Evolutionary conservation across 2,797 vertebrate species (phyloP).

Genomic region (Sardinella longiceps): DNA sequence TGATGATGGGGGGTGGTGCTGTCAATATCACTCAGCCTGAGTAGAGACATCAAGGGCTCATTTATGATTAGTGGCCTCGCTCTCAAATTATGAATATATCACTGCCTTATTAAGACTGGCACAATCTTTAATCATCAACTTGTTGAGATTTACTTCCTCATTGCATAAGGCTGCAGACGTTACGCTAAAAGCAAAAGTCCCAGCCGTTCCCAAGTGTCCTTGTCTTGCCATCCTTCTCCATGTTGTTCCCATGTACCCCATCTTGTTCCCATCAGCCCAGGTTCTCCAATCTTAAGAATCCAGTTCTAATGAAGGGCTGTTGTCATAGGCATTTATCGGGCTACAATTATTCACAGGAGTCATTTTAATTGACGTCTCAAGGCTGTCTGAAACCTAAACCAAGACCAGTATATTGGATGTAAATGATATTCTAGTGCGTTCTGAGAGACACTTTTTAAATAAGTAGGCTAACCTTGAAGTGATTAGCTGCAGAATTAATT

Average conservation of each 20-base stretch:
- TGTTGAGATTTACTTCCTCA: slow-evolving; percentile 10
- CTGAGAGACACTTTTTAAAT: neutral
- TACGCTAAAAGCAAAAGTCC: neutral
- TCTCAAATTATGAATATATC: slow-evolving; percentile 28
- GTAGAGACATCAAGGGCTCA: slow-evolving; percentile 38
- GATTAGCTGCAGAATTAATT: neutral
- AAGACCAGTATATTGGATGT: neutral
- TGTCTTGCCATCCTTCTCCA: slow-evolving; percentile 1
- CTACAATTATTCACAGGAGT: neutral
- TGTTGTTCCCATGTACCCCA: neutral
- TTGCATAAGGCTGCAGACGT: neutral
- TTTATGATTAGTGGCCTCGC: slow-evolving; percentile 26
- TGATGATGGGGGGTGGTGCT: slow-evolving; percentile 29
- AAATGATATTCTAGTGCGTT: neutral
- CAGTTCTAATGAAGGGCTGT: neutral
- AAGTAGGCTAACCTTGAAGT: neutral
- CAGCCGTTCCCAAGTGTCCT: slow-evolving; percentile 6
- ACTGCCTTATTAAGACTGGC: slow-evolving; percentile 14
- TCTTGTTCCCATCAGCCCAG: neutral
- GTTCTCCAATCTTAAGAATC: neutral
- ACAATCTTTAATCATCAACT: slow-evolving; percentile 18
- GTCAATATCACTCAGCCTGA: slow-evolving; percentile 36
- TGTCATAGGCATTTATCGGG: neutral
- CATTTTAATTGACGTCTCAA: neutral
- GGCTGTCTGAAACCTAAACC: neutral